A percentile compares a stretch with the other conserved stretches of the same genome.
These are phyloP conservation scores for Ctenoplectra terminalis DNA, from an alignment of 1,140 invertebrate species.

Conservation along the genomic window DNA sequence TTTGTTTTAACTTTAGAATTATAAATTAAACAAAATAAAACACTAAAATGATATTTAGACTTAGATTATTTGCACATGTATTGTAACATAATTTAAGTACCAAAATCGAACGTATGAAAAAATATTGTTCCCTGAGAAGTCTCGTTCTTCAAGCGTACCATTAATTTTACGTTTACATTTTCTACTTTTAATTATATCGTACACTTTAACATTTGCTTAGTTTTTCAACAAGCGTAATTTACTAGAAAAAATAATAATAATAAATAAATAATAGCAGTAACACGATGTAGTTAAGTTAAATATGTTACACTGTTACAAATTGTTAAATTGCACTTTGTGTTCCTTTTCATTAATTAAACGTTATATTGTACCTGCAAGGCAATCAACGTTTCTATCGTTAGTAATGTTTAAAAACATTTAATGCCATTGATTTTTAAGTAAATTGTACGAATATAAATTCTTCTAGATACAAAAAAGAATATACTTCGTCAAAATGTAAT, in stretches of 20 bases:
- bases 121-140: too few species aligned
- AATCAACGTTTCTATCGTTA: background rate
- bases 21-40: too few species aligned
- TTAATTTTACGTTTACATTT: slow-evolving; percentile 3
- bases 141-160: background rate
- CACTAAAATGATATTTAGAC: background rate
- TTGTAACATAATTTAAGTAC: background rate
- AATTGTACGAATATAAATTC: slow-evolving; percentile 9
- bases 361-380: slow-evolving; percentile 9
- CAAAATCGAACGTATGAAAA: too few species aligned
- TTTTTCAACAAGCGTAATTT: background rate
- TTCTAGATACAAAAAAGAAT: background rate
- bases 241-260: background rate
- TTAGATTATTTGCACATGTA: background rate
- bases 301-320: background rate
- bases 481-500: background rate
- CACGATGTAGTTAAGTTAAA: slow-evolving; percentile 1
- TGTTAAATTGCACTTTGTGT: slow-evolving; percentile 23
- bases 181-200: background rate
- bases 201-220: background rate
- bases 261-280: background rate
- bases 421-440: slow-evolving; percentile 10
- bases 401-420: slow-evolving; percentile 21
- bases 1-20: background rate
- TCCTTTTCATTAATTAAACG: slow-evolving; percentile 1